Evolutionary conservation across 1,140 invertebrate genomes (phyloP), one percentile per base, ranked within the genome.

Genomic region (Theocolax elegans): DNA sequence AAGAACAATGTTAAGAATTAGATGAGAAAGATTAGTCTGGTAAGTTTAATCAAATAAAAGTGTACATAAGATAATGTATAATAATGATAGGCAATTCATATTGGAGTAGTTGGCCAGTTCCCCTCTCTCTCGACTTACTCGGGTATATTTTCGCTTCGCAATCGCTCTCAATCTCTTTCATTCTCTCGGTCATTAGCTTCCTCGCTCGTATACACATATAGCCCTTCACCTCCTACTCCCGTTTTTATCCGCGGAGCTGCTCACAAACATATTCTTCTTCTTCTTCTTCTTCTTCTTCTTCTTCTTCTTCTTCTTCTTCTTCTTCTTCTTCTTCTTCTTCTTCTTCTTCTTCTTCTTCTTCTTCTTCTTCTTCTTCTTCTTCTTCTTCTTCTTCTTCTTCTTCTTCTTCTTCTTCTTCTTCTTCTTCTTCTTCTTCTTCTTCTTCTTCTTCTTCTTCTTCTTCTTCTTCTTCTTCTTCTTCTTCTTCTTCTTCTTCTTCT

Each of bases 221-320:
- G 12, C 51, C 44, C 56, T 60, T 53, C 56, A 12, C 56, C 21
- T 44, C 29, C 35, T 35, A 23, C 23, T 58, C 49, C 17, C 38
- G 38, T 59, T 56, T 60, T 62, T 68, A 42, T 59, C 31, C 29
- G 19, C 23, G 31, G 4, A 35, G 10, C 58, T 40, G 10, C 23
- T 10, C 10, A 29, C 17, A 44, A 40, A 60, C 23, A 60, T 31
- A 6, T 23, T 44, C 40, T 25, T 40, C 13, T 23, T n/a, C 38
- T 62, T 25, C 29, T 21, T 25, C 29, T 21, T 42, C 7, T 51
- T 60, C 23, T 42, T 4, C 56, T 40, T 58, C 51, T 68, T 60
- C 56, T 53, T 68, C n/a, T 68, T 62, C 58, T 68, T 68, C 56
- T 42, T 68, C 67, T 69, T 49, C 63, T 63, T 63, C 63, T 62